Base-by-base conservation (phyloP, 2,797 vertebrate genomes). In the Eidolon dupreanum region DNA sequence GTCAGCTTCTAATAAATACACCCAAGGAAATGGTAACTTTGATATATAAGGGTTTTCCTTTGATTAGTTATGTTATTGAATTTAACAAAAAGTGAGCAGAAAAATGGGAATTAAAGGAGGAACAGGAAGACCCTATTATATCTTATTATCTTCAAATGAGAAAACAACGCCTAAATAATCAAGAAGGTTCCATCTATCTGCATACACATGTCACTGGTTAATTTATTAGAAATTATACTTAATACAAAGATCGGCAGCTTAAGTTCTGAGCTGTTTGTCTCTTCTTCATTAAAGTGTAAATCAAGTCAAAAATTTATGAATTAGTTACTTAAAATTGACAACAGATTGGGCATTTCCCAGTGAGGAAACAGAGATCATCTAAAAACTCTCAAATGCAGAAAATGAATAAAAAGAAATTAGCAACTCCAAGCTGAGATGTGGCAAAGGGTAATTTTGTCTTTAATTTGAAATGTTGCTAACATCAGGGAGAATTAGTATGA, bases 381-480 rank as follows among this genome's bases (percentile, higher is more conserved):
- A 57, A 91, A 81, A 93, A 96, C 24, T 73, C 11, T 90, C 51
- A 88, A 97, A 75, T 84, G 59, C 43, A 98, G 79, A 98, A 97
- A 83, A 2, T 16, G 46, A 81, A 13, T 2, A 84, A 83, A 81
- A 13, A 61, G 38, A 1, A 2, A 95, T 97, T 93, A 94, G 84
- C 49, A 41, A 15, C 46, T 68, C 73, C 85, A 94, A 68, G 9
- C 28, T 95, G 70, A 53, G 70, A 96, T 73, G 91, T 75, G 93
- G 49, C 77, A 95, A 61, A 97, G 57, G 41, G 6, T 36, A 91
- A 95, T 77, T 98, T 97, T 97, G 46, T 90, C 63, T 96, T 81
- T 83, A 89, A 81, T 82, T 90, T 31, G 49, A 95, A 97, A 97
- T 75, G 65, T 86, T 94, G 96, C 96, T 96, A 97, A 53, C 53